phyloP scores from a whole-genome alignment of 2,113 vertebrate genomes.

The Stigmatopora nigra region DNA sequence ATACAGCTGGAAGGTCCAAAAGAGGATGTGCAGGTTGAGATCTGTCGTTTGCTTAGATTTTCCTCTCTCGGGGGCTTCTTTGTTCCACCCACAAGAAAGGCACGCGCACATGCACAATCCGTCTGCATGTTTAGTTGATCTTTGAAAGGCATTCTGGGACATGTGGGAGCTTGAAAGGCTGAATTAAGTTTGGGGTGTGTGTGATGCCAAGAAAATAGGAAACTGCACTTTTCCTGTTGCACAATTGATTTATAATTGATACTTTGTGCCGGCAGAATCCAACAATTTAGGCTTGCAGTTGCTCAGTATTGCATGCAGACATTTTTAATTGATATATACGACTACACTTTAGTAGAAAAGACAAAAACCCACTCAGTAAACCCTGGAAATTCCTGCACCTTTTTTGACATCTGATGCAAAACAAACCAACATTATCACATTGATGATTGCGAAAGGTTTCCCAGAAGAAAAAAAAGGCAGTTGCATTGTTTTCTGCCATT shows the following conservation, averaged over 20 bases:
- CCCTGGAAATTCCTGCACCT: too few relatives aligned
- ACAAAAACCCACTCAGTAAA: not conserved
- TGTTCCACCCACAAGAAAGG: slow-evolving; percentile 16
- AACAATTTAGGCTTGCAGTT: not conserved
- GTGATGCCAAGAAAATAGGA: slow-evolving; percentile 10
- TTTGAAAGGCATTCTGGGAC: slow-evolving; percentile 20
- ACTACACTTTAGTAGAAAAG: slow-evolving; percentile 13
- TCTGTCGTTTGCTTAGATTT: slow-evolving; percentile 43
- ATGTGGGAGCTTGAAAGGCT: not conserved
- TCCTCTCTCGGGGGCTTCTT: slow-evolving; percentile 35
- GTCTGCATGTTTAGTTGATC: slow-evolving; percentile 28
- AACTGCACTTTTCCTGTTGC: not conserved
- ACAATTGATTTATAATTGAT: not conserved
- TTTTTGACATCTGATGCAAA: too few relatives aligned
- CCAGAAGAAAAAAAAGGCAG: not conserved
- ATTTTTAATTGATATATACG: not conserved
- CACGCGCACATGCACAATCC: slow-evolving; percentile 6
- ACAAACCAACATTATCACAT: too few relatives aligned
- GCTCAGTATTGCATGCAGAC: not conserved
- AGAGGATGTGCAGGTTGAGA: not conserved
- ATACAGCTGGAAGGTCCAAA: slow-evolving; percentile 1
- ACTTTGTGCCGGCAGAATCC: not conserved
- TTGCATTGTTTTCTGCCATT: slow-evolving; percentile 28
- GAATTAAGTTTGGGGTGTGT: not conserved
- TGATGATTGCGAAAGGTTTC: not conserved